These are phyloP conservation scores for Carapus acus DNA, from an alignment of 2,797 vertebrate genomes.

Conservation along the genomic window DNA sequence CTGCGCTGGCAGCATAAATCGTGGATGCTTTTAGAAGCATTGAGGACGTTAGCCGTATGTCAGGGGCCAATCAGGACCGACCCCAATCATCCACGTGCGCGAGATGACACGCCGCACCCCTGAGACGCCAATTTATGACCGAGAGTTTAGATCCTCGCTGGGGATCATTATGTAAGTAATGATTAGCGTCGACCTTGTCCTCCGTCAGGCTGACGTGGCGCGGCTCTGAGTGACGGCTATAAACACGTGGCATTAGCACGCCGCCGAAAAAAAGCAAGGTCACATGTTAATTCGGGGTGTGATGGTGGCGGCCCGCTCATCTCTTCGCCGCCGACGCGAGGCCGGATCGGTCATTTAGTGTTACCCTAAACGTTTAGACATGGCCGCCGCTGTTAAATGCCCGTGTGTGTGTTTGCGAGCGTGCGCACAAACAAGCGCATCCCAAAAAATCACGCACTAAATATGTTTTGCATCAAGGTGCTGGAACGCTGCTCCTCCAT, in stretches of 20 bases:
- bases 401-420: no score
- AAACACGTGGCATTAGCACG: no score
- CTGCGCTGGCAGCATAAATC: not conserved
- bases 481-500: not conserved
- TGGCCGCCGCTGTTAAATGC: no score
- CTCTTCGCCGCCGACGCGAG: no score
- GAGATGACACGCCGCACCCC: slow-evolving; percentile 17
- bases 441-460: not conserved
- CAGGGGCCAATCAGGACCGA: slow-evolving; percentile 18
- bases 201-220: slow-evolving; percentile 6
- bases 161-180: slow-evolving; percentile 36
- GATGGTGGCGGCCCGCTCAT: no score
- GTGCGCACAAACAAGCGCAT: no score
- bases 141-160: slow-evolving; percentile 33
- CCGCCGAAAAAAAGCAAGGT: no score
- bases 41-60: slow-evolving; percentile 23
- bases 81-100: slow-evolving; percentile 16
- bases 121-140: slow-evolving; percentile 23
- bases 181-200: slow-evolving; percentile 39
- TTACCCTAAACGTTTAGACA: no score
- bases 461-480: not conserved
- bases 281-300: no score
- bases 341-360: no score
- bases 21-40: slow-evolving; percentile 8
- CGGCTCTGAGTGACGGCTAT: not conserved